These are phyloP conservation scores for Tupaia chinensis DNA, from an alignment of 2,113 vertebrate genomes.

Conservation along the genomic window DNA sequence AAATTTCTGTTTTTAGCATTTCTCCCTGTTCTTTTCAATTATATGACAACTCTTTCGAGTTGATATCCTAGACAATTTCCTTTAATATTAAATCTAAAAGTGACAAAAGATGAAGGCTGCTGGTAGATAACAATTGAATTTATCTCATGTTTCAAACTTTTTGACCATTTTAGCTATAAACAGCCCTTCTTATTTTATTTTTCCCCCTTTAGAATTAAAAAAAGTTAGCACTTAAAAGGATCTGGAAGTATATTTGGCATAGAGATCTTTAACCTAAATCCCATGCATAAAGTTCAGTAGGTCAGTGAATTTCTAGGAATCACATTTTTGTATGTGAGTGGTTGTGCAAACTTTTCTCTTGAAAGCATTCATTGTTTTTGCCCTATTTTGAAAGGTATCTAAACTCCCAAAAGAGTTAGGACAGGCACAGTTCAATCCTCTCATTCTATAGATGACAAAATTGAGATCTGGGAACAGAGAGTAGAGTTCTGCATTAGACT, in stretches of 20 bases:
- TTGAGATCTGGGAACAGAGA: not conserved
- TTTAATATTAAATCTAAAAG: not conserved
- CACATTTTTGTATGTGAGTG: not conserved
- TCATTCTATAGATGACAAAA: not conserved
- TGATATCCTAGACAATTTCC: not conserved
- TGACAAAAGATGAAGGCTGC: not conserved
- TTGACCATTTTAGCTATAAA: not conserved
- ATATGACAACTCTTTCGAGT: not conserved
- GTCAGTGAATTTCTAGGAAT: not conserved
- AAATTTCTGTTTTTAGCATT: not conserved
- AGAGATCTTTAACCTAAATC: not conserved
- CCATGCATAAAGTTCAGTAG: not conserved
- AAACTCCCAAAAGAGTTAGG: not conserved
- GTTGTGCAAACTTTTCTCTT: not conserved
- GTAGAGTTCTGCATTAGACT: not conserved
- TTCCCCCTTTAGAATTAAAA: not conserved
- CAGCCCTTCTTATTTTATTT: not conserved
- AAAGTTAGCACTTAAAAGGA: not conserved
- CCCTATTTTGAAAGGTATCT: not conserved
- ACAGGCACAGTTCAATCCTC: too few species aligned
- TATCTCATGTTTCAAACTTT: not conserved
- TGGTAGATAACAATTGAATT: not conserved
- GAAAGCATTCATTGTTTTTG: not conserved
- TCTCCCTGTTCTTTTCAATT: not conserved
- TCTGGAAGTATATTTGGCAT: not conserved